Conservation (phyloP, 2,113 vertebrate species). For the Ovis canadensis region DNA sequence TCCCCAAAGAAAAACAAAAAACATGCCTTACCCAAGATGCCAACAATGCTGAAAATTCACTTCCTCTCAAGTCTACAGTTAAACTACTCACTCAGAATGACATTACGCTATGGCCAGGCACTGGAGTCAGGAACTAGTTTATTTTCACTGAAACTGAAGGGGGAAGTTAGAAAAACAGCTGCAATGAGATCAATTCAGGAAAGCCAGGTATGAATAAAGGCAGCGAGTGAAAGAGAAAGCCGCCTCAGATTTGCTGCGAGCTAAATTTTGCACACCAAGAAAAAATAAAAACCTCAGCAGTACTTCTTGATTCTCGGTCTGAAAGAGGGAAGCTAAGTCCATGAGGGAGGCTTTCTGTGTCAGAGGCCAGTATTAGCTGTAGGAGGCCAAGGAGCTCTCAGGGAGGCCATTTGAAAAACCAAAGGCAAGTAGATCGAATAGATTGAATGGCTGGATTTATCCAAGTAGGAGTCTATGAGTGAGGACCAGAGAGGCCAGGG, state of each 20-base stretch:
- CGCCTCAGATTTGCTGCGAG: neutral
- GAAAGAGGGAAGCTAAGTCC: neutral
- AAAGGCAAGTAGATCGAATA: neutral
- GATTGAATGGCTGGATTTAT: neutral
- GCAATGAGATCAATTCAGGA: neutral
- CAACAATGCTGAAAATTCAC: conserved; percentile 9
- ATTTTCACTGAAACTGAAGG: conserved; percentile 48
- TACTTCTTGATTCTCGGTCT: neutral
- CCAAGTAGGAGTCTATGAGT: neutral
- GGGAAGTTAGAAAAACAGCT: conserved; percentile 50
- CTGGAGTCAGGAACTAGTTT: conserved; percentile 52
- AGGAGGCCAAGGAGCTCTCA: neutral
- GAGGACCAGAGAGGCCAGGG: neutral
- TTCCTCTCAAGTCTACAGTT: neutral
- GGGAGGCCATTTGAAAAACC: neutral
- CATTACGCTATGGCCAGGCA: neutral
- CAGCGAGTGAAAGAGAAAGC: neutral
- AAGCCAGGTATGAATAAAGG: conserved; percentile 18
- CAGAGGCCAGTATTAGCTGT: neutral
- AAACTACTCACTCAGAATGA: neutral
- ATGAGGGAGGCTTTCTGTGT: neutral
- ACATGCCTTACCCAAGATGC: neutral
- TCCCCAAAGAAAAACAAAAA: neutral
- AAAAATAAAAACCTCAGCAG: neutral
- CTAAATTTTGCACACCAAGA: neutral